Conservation (phyloP, 2,888 invertebrate species). For the Melolontha melolontha region DNA sequence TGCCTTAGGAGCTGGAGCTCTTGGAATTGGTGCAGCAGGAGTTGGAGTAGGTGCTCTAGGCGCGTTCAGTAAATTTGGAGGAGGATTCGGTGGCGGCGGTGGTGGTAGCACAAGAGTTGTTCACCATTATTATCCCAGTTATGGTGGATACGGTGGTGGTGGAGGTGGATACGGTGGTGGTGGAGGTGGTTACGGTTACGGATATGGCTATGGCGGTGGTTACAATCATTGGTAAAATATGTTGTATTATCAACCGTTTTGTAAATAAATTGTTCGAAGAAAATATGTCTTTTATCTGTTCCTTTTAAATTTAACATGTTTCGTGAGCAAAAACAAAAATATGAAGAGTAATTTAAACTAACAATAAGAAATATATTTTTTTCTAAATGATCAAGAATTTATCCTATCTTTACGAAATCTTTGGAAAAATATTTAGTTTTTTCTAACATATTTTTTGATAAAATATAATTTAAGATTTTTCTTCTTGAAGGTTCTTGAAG, state of each 20-base stretch:
- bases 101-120: conserved; percentile 1
- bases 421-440: too few relatives aligned
- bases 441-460: too few relatives aligned
- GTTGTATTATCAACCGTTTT: background rate
- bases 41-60: conserved; percentile 15
- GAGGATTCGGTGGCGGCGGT: conserved; percentile 7
- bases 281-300: background rate
- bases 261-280: conserved; percentile 1
- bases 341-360: too few relatives aligned
- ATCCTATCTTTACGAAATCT: too few relatives aligned
- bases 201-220: conserved; percentile 2
- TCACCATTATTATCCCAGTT: too few relatives aligned
- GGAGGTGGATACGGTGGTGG: conserved; percentile 32
- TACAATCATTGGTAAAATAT: conserved; percentile 15
- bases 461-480: too few relatives aligned
- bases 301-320: background rate
- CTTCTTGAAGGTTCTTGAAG: too few relatives aligned
- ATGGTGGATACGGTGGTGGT: conserved; percentile 22
- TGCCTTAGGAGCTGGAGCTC: conserved; percentile 18
- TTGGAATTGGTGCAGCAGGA: conserved; percentile 30
- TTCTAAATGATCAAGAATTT: too few relatives aligned
- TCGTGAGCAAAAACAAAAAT: too few relatives aligned
- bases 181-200: conserved; percentile 5
- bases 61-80: background rate
- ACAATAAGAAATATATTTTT: too few relatives aligned